These are phyloP conservation scores for Timema cristinae DNA, from an alignment of 2,888 invertebrate genomes.

Conservation along the genomic window DNA sequence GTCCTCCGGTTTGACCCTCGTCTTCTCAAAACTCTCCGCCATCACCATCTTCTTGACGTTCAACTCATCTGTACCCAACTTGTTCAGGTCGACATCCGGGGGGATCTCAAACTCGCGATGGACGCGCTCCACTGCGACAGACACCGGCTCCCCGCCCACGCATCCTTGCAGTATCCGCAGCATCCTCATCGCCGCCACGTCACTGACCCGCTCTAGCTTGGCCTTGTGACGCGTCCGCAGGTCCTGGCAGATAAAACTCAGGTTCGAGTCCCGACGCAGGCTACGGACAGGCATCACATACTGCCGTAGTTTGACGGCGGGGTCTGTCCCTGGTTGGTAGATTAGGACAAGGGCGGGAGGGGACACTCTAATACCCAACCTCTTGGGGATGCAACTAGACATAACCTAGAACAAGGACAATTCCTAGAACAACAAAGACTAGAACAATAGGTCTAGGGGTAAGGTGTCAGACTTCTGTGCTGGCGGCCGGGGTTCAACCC, in stretches of 20 bases:
- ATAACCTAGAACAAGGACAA: no score
- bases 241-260: conserved; percentile 41
- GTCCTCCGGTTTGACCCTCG: conserved; percentile 45
- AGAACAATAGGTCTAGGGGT: no score
- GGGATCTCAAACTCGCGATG: conserved; percentile 43
- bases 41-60: conserved; percentile 48
- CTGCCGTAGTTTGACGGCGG: conserved; percentile 40
- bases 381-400: conserved; percentile 10
- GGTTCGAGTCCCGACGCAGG: conserved; percentile 43
- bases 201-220: conserved; percentile 42
- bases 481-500: no score
- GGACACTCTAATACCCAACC: conserved; percentile 25
- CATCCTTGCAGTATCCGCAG: conserved; percentile 46
- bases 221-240: conserved; percentile 43
- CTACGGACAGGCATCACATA: conserved; percentile 48
- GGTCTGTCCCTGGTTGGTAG: conserved; percentile 26
- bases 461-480: no score
- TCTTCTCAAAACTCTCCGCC: conserved; percentile 46
- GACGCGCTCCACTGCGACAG: conserved; percentile 42
- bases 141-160: conserved; percentile 43
- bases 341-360: conserved; percentile 27
- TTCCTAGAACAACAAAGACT: no score
- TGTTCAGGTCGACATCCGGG: conserved; percentile 49
- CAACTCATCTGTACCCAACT: conserved; percentile 44
- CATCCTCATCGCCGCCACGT: conserved; percentile 45